These are phyloP conservation scores for Pseudomugil tenellus DNA, from an alignment of 2,797 vertebrate genomes.

Conservation along the genomic window DNA sequence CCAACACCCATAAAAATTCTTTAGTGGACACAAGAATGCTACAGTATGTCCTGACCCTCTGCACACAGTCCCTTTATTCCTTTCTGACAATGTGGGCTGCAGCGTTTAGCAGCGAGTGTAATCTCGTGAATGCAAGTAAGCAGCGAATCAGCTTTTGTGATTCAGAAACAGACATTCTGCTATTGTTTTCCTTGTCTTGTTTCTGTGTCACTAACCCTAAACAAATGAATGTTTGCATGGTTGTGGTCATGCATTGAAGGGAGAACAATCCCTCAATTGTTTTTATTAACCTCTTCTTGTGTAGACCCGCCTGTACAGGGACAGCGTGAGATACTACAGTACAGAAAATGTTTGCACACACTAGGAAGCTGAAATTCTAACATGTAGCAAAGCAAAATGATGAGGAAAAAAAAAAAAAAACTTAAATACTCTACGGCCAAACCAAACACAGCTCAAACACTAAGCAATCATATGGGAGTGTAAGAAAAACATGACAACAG, in stretches of 20 bases:
- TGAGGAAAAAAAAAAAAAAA: too few relatives aligned
- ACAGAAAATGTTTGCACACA: background rate
- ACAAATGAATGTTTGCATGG: conserved; percentile 66
- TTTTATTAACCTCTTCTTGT: conserved; percentile 31
- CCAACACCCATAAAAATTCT: conserved; percentile 71
- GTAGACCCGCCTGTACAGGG: background rate
- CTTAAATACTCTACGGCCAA: background rate
- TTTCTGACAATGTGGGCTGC: conserved; percentile 60
- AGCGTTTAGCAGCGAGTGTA: conserved; percentile 63
- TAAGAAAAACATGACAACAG: background rate
- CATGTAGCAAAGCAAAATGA: background rate
- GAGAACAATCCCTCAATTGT: conserved; percentile 65
- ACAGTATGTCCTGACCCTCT: conserved; percentile 63
- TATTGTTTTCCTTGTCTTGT: conserved; percentile 68
- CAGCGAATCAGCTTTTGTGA: conserved; percentile 72
- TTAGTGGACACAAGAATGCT: conserved; percentile 72
- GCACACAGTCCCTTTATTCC: conserved; percentile 56
- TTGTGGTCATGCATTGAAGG: conserved; percentile 45
- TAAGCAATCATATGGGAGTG: background rate
- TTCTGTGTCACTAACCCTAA: conserved; percentile 66
- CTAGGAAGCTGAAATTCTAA: background rate
- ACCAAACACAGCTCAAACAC: background rate
- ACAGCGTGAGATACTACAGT: too few relatives aligned
- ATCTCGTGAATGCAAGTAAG: conserved; percentile 76
- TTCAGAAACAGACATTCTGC: conserved; percentile 63